Percentiles rank a stretch among this genome's conserved stretches.
Evolutionary conservation across 2,113 vertebrate genomes (phyloP).

Genomic region (Notechis scutatus): DNA sequence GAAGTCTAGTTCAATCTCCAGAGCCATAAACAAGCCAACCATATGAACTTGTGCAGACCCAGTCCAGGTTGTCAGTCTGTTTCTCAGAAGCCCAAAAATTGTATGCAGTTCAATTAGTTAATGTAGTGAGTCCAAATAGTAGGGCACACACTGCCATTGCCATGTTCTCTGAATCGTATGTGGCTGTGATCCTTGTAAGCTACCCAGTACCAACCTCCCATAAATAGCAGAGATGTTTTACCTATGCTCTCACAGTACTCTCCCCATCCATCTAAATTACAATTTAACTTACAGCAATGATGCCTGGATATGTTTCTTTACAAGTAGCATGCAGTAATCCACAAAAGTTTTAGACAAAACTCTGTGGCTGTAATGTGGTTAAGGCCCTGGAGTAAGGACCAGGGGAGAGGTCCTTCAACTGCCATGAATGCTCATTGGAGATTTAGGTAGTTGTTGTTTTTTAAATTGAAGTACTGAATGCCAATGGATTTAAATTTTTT

Average conservation of each 20-base stretch:
- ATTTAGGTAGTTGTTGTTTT: not conserved
- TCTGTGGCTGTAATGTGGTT: not conserved
- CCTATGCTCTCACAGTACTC: not conserved
- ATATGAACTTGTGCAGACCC: not conserved
- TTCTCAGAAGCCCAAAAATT: not conserved
- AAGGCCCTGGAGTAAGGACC: not conserved
- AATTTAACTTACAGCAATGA: not conserved
- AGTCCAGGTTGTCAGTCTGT: not conserved
- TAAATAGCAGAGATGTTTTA: not conserved
- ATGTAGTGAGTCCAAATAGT: not conserved
- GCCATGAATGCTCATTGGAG: not conserved
- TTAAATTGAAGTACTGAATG: not conserved
- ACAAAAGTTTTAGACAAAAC: not conserved
- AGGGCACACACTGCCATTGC: not conserved
- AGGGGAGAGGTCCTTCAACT: not conserved
- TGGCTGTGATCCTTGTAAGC: not conserved
- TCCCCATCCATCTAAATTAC: not conserved
- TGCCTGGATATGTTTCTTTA: not conserved
- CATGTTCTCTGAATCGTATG: not conserved
- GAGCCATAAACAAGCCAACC: not conserved
- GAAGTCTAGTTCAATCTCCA: not conserved
- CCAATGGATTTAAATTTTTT: not conserved
- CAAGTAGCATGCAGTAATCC: not conserved
- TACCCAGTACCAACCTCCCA: not conserved
- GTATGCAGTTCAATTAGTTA: not conserved